Conservation (phyloP, 1,140 invertebrate genomes). For the Mactra quadrangularis region DNA sequence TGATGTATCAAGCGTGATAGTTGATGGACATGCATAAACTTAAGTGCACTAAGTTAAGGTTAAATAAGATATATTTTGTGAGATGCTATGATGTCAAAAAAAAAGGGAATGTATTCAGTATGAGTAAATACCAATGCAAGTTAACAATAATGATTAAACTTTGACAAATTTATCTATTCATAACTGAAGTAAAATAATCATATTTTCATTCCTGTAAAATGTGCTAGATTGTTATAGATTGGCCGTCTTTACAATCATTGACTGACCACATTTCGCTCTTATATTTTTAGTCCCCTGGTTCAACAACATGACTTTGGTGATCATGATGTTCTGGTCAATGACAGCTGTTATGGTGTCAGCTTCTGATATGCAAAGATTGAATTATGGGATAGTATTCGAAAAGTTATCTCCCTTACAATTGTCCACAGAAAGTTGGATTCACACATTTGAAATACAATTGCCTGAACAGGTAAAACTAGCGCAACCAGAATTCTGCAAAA, state of each 20-base stretch:
- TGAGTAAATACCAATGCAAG: too few species aligned
- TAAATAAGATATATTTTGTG: background rate
- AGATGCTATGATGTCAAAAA: background rate
- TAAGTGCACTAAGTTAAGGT: too few species aligned
- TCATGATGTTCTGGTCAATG: background rate
- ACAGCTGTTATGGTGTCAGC: background rate
- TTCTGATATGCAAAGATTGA: constrained; percentile 17
- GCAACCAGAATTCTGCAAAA: too few species aligned
- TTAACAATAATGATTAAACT: too few species aligned
- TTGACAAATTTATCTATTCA: too few species aligned
- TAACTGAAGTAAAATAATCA: too few species aligned
- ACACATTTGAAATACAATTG: constrained; percentile 39
- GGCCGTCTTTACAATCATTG: background rate
- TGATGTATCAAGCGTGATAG: too few species aligned
- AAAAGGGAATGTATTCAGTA: background rate
- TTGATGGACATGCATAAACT: too few species aligned
- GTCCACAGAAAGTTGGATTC: constrained; percentile 30
- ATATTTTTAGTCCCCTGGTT: background rate
- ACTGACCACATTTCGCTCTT: too few species aligned
- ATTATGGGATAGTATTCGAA: constrained; percentile 46
- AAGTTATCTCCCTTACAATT: constrained; percentile 10
- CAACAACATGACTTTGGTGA: constrained; percentile 2
- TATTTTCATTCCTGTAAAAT: too few species aligned
- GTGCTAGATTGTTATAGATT: background rate
- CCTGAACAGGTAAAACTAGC: too few species aligned